These are phyloP conservation scores for Darevskia mixta DNA, from an alignment of 2,797 vertebrate genomes.

Conservation along the genomic window DNA sequence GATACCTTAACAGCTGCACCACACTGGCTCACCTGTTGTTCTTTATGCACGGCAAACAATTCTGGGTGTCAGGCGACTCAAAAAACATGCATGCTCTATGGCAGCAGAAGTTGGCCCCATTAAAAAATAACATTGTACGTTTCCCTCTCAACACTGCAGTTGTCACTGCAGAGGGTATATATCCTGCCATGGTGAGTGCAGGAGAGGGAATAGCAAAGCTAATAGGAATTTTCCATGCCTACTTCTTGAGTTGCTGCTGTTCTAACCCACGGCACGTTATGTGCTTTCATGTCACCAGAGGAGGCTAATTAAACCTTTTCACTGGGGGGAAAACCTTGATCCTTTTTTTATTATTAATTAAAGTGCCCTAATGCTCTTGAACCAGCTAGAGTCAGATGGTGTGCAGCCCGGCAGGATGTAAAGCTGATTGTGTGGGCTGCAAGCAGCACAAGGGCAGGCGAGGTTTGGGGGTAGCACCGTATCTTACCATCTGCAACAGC, in stretches of 20 bases:
- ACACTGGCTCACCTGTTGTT: not conserved
- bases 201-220: not conserved
- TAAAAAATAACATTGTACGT: not conserved
- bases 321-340: constrained; percentile 28
- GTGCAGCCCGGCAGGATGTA: not conserved
- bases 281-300: constrained; percentile 18
- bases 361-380: constrained; percentile 36
- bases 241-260: not conserved
- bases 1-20: too few species aligned
- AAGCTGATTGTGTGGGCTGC: not conserved
- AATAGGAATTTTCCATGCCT: constrained; percentile 33
- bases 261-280: constrained; percentile 8
- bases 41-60: not conserved
- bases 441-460: not conserved
- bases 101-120: not conserved
- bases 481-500: not conserved
- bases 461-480: not conserved
- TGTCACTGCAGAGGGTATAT: too few species aligned
- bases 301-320: constrained; percentile 25
- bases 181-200: not conserved
- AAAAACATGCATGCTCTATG: not conserved
- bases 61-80: too few species aligned
- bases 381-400: not conserved
- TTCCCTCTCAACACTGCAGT: not conserved
- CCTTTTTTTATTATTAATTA: constrained; percentile 39